These are phyloP conservation scores for Neoaliturus tenellus DNA, from an alignment of 2,888 invertebrate genomes.

Conservation along the genomic window DNA sequence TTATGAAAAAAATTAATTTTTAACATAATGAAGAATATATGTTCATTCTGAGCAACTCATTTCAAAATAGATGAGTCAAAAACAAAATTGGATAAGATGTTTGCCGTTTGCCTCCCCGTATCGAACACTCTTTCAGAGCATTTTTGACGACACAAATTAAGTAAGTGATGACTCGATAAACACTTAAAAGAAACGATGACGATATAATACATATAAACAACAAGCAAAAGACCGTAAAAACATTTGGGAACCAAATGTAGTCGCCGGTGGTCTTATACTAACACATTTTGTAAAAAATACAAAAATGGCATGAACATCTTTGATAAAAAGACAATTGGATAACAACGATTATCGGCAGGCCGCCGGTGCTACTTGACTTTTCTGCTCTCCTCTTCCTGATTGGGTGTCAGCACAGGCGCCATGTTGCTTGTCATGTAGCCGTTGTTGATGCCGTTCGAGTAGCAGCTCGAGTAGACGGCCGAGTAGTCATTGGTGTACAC, in stretches of 20 bases:
- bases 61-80: no score
- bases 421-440: constrained; percentile 75
- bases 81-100: no score
- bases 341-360: constrained; percentile 17
- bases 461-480: constrained; percentile 72
- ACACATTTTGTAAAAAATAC: constrained; percentile 51
- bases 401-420: neutral
- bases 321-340: constrained; percentile 23
- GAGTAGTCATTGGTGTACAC: constrained; percentile 58
- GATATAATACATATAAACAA: constrained; percentile 4
- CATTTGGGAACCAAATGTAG: neutral
- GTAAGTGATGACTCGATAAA: constrained; percentile 22
- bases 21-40: no score
- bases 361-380: constrained; percentile 53
- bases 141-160: neutral
- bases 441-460: constrained; percentile 79
- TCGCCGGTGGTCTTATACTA: constrained; percentile 2
- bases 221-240: neutral
- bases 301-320: constrained; percentile 50
- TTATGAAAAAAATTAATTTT: no score
- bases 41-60: no score
- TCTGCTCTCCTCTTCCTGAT: constrained; percentile 32
- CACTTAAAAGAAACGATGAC: neutral
- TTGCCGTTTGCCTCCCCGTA: neutral
- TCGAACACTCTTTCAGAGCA: neutral